Evolutionary conservation across 2,797 vertebrate genomes (phyloP).

Genomic region (Nannoperca australis): DNA sequence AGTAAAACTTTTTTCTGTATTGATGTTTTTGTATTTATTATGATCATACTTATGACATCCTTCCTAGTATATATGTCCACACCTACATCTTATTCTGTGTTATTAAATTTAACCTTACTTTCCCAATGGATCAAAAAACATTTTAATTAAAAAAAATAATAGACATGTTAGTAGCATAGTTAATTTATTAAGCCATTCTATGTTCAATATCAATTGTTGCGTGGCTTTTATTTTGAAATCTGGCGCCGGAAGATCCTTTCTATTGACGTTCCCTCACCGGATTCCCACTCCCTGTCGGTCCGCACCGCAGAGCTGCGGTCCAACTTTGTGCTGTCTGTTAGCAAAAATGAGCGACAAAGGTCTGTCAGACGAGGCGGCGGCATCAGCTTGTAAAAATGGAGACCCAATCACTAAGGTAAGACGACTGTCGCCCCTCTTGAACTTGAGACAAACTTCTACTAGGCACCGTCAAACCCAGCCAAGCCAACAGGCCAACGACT

Average conservation of each 20-base stretch:
- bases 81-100: background rate
- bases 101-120: background rate
- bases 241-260: background rate
- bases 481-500: slow-evolving; percentile 27
- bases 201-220: background rate
- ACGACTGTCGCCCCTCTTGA: fast-evolving
- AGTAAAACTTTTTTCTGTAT: background rate
- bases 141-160: too few relatives aligned
- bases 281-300: background rate
- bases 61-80: background rate
- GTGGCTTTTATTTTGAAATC: slow-evolving; percentile 54
- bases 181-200: background rate
- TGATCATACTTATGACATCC: background rate
- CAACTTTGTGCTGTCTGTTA: fast-evolving
- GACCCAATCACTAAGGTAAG: slow-evolving; percentile 80
- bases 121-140: too few relatives aligned
- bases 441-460: background rate
- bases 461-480: background rate
- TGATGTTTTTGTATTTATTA: background rate
- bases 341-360: slow-evolving; percentile 83
- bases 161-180: background rate
- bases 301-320: background rate
- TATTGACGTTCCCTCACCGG: background rate
- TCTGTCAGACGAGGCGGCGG: slow-evolving; percentile 77
- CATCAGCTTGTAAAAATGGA: slow-evolving; percentile 83